Evolutionary conservation across 2,888 invertebrate genomes (phyloP), one percentile per base, ranked within the genome.

Genomic region (Petrophora chlorosata): DNA sequence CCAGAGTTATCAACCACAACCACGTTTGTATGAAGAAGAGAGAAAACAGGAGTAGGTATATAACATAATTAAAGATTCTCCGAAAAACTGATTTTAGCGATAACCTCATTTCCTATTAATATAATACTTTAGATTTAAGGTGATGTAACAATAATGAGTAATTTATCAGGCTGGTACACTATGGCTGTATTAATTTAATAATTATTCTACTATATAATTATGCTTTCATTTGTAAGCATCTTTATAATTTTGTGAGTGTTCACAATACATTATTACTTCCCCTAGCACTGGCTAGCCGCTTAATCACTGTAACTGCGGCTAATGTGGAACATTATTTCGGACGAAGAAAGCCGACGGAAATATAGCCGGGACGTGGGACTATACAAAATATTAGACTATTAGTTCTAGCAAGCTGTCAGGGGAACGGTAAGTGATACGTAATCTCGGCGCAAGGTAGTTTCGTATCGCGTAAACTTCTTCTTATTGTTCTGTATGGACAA

Each of bases 301-400:
- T 87, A 86, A 88, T 88, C 87, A 86, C 82, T 85, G 87, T 86
- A 79, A 85, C 87, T 84, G 82, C 65, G 73, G 79, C 85, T 86
- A 87, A 87, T 87, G 85, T 70, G 72, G 59, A 66, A 79, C 86
- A 87, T 87, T 87, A 87, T 84, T 87, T 79, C 62, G 76, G 70
- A 63, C 69, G 76, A 82, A 83, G 82, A 82, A 85, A 84, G 76
- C 79, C 68, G 65, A 59, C 64, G 66, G 70, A 83, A 83, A 82
- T 85, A 84, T 83, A 68, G 75, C 62, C 61, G 61, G 71, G 72
- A 82, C 79, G 79, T 79, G 81, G 68, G 67, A 72, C 76, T 69
- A 73, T 77, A 80, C 76, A 74, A 82, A 82, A 82, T 81, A 81
- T 79, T 75, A 65, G 65, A 66, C 64, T 70, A 72, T 70, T 69